A percentile compares a stretch with the other conserved stretches of the same genome.
phyloP scores from a whole-genome alignment of 2,888 invertebrate species.

The Leptinotarsa juncta region DNA sequence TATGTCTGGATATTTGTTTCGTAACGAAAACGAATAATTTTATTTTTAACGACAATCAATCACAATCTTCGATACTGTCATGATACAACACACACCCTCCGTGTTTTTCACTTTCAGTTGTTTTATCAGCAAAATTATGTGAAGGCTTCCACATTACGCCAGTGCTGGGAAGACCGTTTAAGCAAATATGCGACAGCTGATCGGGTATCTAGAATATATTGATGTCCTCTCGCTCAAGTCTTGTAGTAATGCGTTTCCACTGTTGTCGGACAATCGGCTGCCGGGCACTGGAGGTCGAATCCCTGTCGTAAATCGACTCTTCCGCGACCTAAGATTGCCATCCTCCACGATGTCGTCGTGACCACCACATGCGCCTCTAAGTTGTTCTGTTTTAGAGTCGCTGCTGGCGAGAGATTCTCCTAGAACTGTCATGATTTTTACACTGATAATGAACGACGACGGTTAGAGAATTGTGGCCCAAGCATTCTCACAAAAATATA shows the following conservation, averaged over 20 bases:
- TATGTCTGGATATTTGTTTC: neutral
- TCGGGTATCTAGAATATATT: constrained; percentile 63
- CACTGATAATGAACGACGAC: neutral
- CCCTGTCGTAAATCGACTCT: constrained; percentile 49
- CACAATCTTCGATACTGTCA: constrained; percentile 34
- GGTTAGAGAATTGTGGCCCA: neutral
- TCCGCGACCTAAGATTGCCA: constrained; percentile 49
- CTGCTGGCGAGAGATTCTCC: neutral
- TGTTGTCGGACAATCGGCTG: constrained; percentile 62
- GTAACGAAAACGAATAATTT: constrained; percentile 7
- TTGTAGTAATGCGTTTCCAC: constrained; percentile 62
- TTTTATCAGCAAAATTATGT: constrained; percentile 59
- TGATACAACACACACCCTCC: constrained; percentile 47
- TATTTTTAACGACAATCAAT: constrained; percentile 21
- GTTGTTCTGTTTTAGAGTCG: neutral
- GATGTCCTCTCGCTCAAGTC: constrained; percentile 61
- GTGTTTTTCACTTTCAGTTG: constrained; percentile 48
- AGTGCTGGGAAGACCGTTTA: constrained; percentile 61
- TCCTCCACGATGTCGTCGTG: constrained; percentile 53
- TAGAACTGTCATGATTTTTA: neutral
- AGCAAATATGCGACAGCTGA: constrained; percentile 65
- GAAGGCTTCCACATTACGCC: constrained; percentile 65
- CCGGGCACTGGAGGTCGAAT: constrained; percentile 54
- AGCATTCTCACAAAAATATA: neutral
- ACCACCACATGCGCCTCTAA: constrained; percentile 39